Evolutionary conservation across 2,888 invertebrate species (phyloP).

Genomic region (Harpalus rubripes): DNA sequence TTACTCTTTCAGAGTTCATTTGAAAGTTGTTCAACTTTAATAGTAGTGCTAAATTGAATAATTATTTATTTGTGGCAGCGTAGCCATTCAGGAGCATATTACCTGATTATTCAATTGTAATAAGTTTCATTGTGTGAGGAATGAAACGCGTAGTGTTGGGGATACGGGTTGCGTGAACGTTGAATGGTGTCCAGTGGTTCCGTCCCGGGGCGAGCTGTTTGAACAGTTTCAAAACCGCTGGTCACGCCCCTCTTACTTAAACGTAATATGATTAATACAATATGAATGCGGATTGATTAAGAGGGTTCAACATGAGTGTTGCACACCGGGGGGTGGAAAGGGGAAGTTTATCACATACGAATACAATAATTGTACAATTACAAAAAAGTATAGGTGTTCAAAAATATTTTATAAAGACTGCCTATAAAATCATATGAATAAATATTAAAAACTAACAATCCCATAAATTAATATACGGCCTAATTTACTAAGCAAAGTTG

Average conservation of each 20-base stretch:
- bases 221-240: conserved; percentile 67
- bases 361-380: no score
- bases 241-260: conserved; percentile 72
- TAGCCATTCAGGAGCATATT: background rate
- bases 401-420: no score
- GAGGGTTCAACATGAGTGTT: conserved; percentile 67
- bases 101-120: conserved; percentile 28
- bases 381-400: no score
- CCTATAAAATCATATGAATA: no score
- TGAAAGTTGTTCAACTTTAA: background rate
- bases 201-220: conserved; percentile 46
- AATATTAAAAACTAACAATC: no score
- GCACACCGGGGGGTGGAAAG: conserved; percentile 4
- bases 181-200: conserved; percentile 35
- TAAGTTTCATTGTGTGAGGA: conserved; percentile 20
- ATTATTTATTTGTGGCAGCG: conserved; percentile 18
- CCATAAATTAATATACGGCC: no score
- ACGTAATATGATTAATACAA: conserved; percentile 74
- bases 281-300: conserved; percentile 75
- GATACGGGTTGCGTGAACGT: conserved; percentile 13
- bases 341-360: background rate
- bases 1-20: conserved; percentile 7
- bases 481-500: no score
- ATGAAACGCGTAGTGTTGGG: background rate
- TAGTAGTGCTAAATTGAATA: conserved; percentile 15